A percentile compares a stretch with the other conserved stretches of the same genome.
Conservation (phyloP, 2,888 invertebrate species). For the Dasysyrphus albostriatus region DNA sequence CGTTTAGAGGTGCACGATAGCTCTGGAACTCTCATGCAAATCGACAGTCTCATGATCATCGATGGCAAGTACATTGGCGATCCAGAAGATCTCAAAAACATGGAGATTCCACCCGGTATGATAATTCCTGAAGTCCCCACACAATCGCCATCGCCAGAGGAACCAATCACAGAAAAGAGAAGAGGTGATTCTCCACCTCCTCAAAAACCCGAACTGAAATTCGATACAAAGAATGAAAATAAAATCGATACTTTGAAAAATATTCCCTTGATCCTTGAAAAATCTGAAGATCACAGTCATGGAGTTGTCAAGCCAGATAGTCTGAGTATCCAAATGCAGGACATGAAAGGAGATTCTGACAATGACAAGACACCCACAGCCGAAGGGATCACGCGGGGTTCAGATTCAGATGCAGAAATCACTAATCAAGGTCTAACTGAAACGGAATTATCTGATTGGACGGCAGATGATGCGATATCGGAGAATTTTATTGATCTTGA, state of each 20-base stretch:
- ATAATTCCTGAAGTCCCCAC: conserved; percentile 79
- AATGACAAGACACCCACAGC: conserved; percentile 83
- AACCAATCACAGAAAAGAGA: conserved; percentile 59
- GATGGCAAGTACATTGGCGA: conserved; percentile 84
- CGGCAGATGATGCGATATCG: conserved; percentile 90
- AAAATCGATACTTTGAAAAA: conserved; percentile 83
- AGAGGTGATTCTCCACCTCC: conserved; percentile 76
- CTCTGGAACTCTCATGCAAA: conserved; percentile 87
- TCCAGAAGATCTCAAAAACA: conserved; percentile 82
- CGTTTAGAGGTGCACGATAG: conserved; percentile 90
- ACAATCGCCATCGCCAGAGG: conserved; percentile 63
- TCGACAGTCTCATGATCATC: conserved; percentile 86
- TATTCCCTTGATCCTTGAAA: conserved; percentile 82
- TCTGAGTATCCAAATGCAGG: conserved; percentile 75
- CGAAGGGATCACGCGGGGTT: conserved; percentile 83
- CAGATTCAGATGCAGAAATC: conserved; percentile 89
- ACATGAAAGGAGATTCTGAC: conserved; percentile 77
- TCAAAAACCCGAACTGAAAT: conserved; percentile 80
- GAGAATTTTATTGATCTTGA: conserved; percentile 90
- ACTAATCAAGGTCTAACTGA: conserved; percentile 91
- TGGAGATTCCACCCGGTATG: conserved; percentile 83
- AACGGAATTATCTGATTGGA: conserved; percentile 96
- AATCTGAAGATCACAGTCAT: conserved; percentile 78
- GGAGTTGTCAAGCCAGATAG: conserved; percentile 80
- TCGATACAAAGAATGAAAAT: conserved; percentile 83